Evolutionary conservation across 1,140 invertebrate genomes (phyloP), one percentile per base, ranked within the genome.

Genomic region (Varroa destructor): DNA sequence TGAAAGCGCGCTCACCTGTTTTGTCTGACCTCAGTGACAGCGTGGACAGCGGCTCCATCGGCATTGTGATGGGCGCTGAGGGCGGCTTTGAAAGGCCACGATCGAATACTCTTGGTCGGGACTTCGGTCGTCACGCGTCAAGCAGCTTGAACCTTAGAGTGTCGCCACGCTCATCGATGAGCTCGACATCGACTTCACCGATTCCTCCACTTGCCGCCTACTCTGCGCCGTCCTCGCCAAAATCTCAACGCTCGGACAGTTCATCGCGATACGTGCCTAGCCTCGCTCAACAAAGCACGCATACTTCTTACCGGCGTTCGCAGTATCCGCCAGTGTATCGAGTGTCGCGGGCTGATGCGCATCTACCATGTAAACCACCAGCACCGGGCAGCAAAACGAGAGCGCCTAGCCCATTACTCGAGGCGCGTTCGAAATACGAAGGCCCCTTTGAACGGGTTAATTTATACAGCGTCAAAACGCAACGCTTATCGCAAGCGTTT

Each of bases 391-490:
- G 54, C 57, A 73, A 67, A 42, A 72, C n/a, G 73, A 71, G 40
- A 72, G 72, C 72, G 43, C 56, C 46, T 73, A 55, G 64, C 72
- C 72, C 6, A 74, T 73, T 58, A 72, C 73, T 54, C 72, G 72
- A 72, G 73, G 72, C 42, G 55, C 57, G 54, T 71, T 55, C 40
- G 72, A 76, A 73, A 71, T 75, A 56, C 75, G 72, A 56, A 56
- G 71, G 55, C 70, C 76, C 42, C 73, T 73, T 51, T 72, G 75
- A 67, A 46, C 61, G 61, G 6, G 76, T 77, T 12, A 80, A 80
- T 56, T 73, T 80, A 36, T 81, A 81, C 75, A 80, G 79, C 72
- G 77, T 79, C 43, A 78, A 79, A 37, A 80, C 77, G 64, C 78
- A 80, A 71, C 75, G 79, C 67, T 79, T 79, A 12, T 78, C 77